Base-by-base conservation (phyloP, 2,888 invertebrate genomes). In the Thereva nobilitata region DNA sequence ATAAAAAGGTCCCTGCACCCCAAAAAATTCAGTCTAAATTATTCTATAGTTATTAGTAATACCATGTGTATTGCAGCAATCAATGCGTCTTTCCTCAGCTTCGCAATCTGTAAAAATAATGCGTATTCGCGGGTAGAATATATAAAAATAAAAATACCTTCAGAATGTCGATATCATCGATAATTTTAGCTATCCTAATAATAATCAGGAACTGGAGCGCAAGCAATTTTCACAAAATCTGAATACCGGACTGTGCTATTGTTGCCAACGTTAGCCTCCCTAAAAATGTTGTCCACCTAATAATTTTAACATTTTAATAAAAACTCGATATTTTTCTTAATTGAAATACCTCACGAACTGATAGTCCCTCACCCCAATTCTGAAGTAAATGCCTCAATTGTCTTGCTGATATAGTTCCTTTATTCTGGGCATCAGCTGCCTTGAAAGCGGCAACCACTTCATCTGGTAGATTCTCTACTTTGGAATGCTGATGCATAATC, bases 201-300 rank as follows among this genome's bases (percentile, higher is more conserved):
- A 79, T 95, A 95, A 79, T 95, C 95, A 0, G 95, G 95, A 4
- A 94, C 92, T 0, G 95, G 95, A 3, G 95, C 94, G 80, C 93
- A 94, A 3, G 93, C 90, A 72, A 95, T 94, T 81, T 93, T 93
- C 0, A 95, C 91, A 78, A 95, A 95, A 77, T 95, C 95, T 72
- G 93, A 90, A 74, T 95, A 95, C n/a, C 89, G 87, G 0, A 95
- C 92, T 55, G 86, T 86, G 3, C 92, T 92, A 72, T 86, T 89
- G 54, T 89, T 87, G 1, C 86, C 85, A 0, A 95, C 93, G 76
- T 95, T 95, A 0, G 95, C 94, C 78, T 95, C 95, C 0, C 95
- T 85, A 76, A 94, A 95, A 70, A 95, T 93, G 71, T 93, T 92
- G 76, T 95, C 95, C 53, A 95, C 89, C 86, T 86, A 75, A 76